phyloP scores from a whole-genome alignment of 1,140 invertebrate genomes.

The Monomorium pharaonis region DNA sequence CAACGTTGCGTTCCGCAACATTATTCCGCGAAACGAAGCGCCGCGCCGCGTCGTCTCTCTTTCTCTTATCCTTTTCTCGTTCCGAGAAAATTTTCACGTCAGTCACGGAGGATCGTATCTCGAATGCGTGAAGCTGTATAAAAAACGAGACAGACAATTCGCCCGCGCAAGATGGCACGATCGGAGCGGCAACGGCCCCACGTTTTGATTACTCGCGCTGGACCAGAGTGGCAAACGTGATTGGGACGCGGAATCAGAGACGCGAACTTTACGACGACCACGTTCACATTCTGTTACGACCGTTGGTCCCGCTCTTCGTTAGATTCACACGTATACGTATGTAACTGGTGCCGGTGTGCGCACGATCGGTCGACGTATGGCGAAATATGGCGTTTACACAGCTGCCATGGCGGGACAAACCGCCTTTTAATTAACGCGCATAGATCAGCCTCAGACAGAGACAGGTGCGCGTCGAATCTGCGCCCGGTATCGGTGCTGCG shows the following conservation, averaged over 20 bases:
- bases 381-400: conserved; percentile 50
- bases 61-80: neutral
- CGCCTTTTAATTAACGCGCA: conserved; percentile 55
- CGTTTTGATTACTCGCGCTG: conserved; percentile 67
- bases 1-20: neutral
- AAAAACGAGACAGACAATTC: conserved; percentile 23
- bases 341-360: neutral
- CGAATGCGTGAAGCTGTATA: conserved; percentile 45
- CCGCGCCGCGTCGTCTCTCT: too few species aligned
- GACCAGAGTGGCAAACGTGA: conserved; percentile 62
- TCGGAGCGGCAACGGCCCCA: neutral
- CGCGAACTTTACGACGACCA: conserved; percentile 43
- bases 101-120: conserved; percentile 19
- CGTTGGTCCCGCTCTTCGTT: neutral
- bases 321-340: neutral
- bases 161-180: neutral
- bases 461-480: conserved; percentile 32
- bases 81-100: conserved; percentile 54
- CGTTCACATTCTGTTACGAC: conserved; percentile 1
- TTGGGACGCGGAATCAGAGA: conserved; percentile 62
- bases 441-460: conserved; percentile 42
- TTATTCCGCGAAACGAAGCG: conserved; percentile 32
- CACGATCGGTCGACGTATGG: conserved; percentile 3
- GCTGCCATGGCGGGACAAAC: conserved; percentile 44
- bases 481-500: neutral